phyloP scores from a whole-genome alignment of 1,140 invertebrate genomes.

The Drosophila ironensis region DNA sequence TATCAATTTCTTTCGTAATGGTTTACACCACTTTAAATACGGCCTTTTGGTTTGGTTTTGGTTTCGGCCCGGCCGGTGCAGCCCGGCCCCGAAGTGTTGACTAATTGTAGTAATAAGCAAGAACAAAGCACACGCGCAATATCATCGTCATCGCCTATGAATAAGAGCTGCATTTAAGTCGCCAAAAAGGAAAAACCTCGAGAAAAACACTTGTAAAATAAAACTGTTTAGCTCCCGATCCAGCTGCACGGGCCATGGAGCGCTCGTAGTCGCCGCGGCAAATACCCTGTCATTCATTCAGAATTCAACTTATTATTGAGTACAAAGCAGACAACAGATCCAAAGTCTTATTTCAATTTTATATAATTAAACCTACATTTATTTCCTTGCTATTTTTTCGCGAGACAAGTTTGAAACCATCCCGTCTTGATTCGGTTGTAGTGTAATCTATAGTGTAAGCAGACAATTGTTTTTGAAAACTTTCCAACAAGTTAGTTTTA shows the following conservation, averaged over 20 bases:
- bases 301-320: neutral
- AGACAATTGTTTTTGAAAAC: neutral
- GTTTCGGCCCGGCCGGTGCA: too few relatives aligned
- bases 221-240: slow-evolving; percentile 55
- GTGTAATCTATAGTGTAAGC: too few relatives aligned
- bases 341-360: too few relatives aligned
- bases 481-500: neutral
- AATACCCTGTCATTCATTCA: neutral
- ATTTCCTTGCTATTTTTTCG: neutral
- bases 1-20: neutral
- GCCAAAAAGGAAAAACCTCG: slow-evolving; percentile 36
- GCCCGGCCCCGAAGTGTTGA: slow-evolving; percentile 57
- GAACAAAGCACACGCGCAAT: slow-evolving; percentile 5
- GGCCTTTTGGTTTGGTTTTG: slow-evolving; percentile 13
- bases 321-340: neutral
- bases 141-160: slow-evolving; percentile 48
- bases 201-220: slow-evolving; percentile 68
- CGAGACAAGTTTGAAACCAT: neutral
- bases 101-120: slow-evolving; percentile 56
- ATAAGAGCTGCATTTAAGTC: slow-evolving; percentile 72
- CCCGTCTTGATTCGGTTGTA: too few relatives aligned
- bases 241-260: slow-evolving; percentile 14
- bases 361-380: neutral
- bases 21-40: neutral
- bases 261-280: neutral